Base-by-base conservation (phyloP, 2,113 vertebrate species). In the Stictonetta naevosa region DNA sequence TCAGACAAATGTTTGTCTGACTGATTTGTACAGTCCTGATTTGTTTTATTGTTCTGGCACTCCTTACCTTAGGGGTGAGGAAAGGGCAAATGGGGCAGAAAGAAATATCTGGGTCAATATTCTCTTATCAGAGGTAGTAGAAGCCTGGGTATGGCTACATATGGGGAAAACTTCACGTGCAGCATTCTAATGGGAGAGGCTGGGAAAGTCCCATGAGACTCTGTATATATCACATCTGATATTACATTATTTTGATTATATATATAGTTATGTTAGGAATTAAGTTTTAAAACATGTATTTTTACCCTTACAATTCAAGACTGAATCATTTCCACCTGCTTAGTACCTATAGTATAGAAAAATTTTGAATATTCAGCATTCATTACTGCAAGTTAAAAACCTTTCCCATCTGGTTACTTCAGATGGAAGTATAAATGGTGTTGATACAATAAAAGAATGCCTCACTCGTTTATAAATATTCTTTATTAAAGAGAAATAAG, bases 401-500 rank as follows among this genome's bases (percentile, higher is more conserved):
- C 26, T 26, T 85, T 92, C 72, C 19, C 22, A 74, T 86, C 44
- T 33, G n/a, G 38, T 38, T 56, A 86, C 38, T 92, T 81, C 56
- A 93, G 83, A 67, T 58, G 42, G 72, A 93, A 92, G 64, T 18
- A 62, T 2, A 66, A 34, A 64, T 38, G 0, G 44, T 55, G 7
- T 58, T 86, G 29, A 74, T 90, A 38, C 40, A 96, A 94, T 20
- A 88, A 96, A 95, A 4, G 29, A 95, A 95, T 75, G 68, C 22
- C 31, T 85, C 52, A 31, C 74, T 87, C 12, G 63, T 81, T 82
- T 68, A 40, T 22, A 88, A 93, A 83, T n/a, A 83, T 68, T 77
- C 78, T 97, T 97, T 96, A 96, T 96, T 96, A 78, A 58, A 58
- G 25, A 93, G 7, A 88, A 93, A 96, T 10, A 60, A 93, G 81